These are phyloP conservation scores for Rallus crepitans DNA, from an alignment of 2,797 vertebrate genomes.

Conservation along the genomic window DNA sequence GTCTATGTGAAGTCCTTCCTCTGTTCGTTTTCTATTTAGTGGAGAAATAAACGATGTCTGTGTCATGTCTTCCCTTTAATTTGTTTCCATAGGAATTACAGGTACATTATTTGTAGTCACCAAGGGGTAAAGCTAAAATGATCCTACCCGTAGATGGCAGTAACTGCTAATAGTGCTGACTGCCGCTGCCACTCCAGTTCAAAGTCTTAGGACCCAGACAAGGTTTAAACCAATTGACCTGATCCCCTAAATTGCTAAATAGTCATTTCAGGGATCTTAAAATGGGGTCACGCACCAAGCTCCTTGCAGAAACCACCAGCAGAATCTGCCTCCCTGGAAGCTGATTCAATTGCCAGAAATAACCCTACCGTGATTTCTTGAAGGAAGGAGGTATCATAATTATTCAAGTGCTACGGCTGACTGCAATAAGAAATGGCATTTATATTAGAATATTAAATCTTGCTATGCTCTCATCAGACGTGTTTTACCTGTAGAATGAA, in stretches of 20 bases:
- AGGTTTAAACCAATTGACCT: slow-evolving; percentile 16
- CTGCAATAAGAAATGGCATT: slow-evolving; percentile 12
- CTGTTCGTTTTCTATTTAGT: background rate
- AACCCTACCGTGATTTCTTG: background rate
- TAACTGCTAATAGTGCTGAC: background rate
- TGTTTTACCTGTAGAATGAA: background rate
- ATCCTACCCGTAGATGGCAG: slow-evolving; percentile 66
- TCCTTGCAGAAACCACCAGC: background rate
- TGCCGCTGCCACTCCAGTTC: background rate
- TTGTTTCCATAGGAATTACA: background rate
- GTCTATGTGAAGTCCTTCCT: background rate
- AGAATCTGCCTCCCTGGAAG: background rate
- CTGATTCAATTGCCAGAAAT: background rate
- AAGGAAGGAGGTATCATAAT: background rate
- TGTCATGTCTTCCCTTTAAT: background rate
- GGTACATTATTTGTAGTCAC: background rate
- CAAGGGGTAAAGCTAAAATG: background rate
- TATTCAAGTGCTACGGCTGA: background rate
- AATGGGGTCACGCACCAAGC: background rate
- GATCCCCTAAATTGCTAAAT: background rate
- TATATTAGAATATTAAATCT: slow-evolving; percentile 13
- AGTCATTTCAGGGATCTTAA: background rate
- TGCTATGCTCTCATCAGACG: background rate
- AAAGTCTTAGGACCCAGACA: background rate
- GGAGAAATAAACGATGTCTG: background rate